Percentiles rank a stretch among this genome's conserved stretches.
These are phyloP conservation scores for Xanthorhoe designata DNA, from an alignment of 2,888 invertebrate species.

Conservation along the genomic window DNA sequence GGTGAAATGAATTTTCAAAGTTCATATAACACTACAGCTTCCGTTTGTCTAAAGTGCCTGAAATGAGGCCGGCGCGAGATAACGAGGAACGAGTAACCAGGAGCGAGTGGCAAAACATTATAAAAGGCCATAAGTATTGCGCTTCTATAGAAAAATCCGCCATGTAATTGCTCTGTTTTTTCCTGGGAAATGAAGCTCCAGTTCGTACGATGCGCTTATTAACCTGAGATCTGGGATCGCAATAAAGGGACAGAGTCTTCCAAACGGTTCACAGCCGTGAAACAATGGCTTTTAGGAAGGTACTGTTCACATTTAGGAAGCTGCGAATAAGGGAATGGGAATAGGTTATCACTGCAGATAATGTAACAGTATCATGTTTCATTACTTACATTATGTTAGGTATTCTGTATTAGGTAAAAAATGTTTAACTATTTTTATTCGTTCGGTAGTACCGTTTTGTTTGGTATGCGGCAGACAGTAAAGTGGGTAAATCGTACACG, in stretches of 20 bases:
- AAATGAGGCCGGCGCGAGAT: conserved; percentile 77
- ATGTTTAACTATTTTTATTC: neutral
- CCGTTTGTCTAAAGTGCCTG: conserved; percentile 70
- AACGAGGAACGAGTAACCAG: conserved; percentile 68
- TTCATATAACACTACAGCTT: conserved; percentile 67
- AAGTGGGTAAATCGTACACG: conserved; percentile 9
- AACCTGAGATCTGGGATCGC: conserved; percentile 64
- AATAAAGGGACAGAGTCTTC: conserved; percentile 50
- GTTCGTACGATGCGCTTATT: conserved; percentile 59
- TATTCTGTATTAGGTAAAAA: no score
- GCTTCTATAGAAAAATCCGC: conserved; percentile 52
- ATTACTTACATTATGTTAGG: neutral
- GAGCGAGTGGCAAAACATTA: conserved; percentile 63
- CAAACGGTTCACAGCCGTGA: conserved; percentile 62
- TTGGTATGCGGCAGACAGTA: conserved; percentile 33
- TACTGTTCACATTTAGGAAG: conserved; percentile 31
- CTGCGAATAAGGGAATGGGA: conserved; percentile 11
- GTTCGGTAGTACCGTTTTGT: neutral
- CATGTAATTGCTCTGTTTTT: conserved; percentile 55
- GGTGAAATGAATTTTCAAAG: conserved; percentile 66
- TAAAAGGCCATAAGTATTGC: conserved; percentile 52
- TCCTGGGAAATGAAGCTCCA: conserved; percentile 53
- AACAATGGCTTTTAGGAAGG: conserved; percentile 49
- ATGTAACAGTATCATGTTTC: neutral
- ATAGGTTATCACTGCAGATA: conserved; percentile 13